Base-by-base conservation (phyloP, 2,888 invertebrate genomes). In the Lithophane ornitopus region DNA sequence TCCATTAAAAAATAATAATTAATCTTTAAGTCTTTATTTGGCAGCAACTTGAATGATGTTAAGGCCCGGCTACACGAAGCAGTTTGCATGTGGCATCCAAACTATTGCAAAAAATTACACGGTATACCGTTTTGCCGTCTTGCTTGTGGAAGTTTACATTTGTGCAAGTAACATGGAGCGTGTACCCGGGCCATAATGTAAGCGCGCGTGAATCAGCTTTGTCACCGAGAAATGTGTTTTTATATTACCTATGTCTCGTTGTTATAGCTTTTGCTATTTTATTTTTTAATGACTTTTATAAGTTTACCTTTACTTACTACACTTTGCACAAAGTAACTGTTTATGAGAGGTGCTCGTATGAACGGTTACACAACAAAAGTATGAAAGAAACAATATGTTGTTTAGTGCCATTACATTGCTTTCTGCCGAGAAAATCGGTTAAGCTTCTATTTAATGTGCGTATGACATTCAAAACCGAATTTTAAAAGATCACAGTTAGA, bases 1-100 rank as follows among this genome's bases (percentile, higher is more conserved):
- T 89, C 92, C 2, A 77, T 92, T 26, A 92, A 91, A 78, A 86
- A 74, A 75, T 85, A 81, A 73, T 49, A 26, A 26, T 34, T 2
- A 19, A 49, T 19, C 3, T 11, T 61, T 1, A 34, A 14, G 11
- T 41, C 16, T 44, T 7, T n/a, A 14, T 56, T 54, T 67, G 34
- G 49, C 54, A 80, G 39, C 9, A 22, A 66, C n/a, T 65, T 77
- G 2, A 49, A n/a, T 58, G 0, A 59, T 56, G 26, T 58, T n/a
- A 78, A n/a, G 52, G 22, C 22, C 22, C 3, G 26, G 71, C 34
- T 44, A 70, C 41, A 69, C 6, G 34, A 41, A 61, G 14, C 14
- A 52, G 16, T 34, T 76, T 78, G 16, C 26, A 59, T 70, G 16
- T 9, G 8, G 19, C n/a, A 34, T 46, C 2, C 11, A 28, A 28